Evolutionary conservation across 2,888 invertebrate genomes (phyloP), one percentile per base, ranked within the genome.

Genomic region (Hymenopus coronatus): DNA sequence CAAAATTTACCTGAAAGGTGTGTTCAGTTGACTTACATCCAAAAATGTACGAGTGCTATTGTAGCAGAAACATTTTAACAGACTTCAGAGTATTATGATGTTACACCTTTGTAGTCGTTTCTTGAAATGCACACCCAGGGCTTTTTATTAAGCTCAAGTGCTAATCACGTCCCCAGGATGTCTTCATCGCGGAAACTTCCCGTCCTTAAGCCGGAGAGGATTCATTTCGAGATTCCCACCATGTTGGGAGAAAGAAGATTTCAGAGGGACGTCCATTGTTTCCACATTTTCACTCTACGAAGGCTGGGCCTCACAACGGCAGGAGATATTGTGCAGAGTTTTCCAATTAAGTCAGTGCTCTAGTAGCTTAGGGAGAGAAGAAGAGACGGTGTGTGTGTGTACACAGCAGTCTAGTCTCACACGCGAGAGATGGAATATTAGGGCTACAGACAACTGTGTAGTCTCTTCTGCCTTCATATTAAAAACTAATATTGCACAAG

Each of bases 401-500:
- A 25, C 54, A 20, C 54, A 70, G 25, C 54, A 70, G 54, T 20
- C 54, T 70, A 70, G 54, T 70, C 54, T 70, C 54, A 70, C 54
- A 25, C 54, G 54, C 54, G 54, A 15, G 54, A 70, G 54, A 70
- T 70, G 54, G 54, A 70, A 70, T 70, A 70, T 70, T 70, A 70
- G 54, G 54, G 25, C 54, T 70, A 70, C 54, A 70, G 54, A 70
- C 54, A 70, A 70, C 54, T 70, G 54, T 70, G 25, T 70, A 70
- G 54, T 70, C 54, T 20, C 54, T 70, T 70, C 85, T 85, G 85
- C 54, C 54, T 70, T 70, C 20, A 85, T 54, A 85, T 85, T 85
- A 85, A 85, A 85, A 85, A 85, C 54, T 85, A 85, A 85, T 85
- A 85, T 46, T 85, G 54, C 28, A n/a, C 85, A 70, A n/a, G 85